Evolutionary conservation across 2,113 vertebrate species (phyloP), one percentile per base, ranked within the genome.

Genomic region (Haplochromis vanheusdeni): DNA sequence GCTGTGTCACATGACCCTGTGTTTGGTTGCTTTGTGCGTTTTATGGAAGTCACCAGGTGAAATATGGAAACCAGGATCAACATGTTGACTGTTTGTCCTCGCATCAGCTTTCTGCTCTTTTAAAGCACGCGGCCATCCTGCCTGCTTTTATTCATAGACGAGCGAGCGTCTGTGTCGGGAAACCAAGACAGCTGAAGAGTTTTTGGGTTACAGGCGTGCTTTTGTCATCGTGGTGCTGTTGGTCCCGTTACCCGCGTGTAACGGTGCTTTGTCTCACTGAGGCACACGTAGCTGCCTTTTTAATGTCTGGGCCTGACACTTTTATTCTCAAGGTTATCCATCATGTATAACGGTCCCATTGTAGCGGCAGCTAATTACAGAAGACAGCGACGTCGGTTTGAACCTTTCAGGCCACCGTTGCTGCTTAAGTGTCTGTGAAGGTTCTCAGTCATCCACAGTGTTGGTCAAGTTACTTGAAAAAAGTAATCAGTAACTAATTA

Each of bases 11-110:
- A 19, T 45, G 70, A 45, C 68, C 10, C 42, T 35, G 33, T 26
- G 60, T 77, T 79, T 60, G 62, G 89, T 81, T 84, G 90, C 85
- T 55, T 65, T 62, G 37, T 90, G 65, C 85, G 28, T 91, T 86
- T 89, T 89, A 11, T 84, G 17, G n/a, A 45, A 56, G 87, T 40
- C 83, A 86, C 47, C 68, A 87, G 83, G 89, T 93, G 81, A 92
- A 93, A 86, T 87, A 92, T 85, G 91, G 83, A 94, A 92, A 93
- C 86, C 70, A 93, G 89, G 87, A 92, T 90, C 86, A 91, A 84
- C 90, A 79, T 89, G 86, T 91, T 92, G 86, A 91, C 83, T 82
- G 37, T 85, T 89, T 91, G 86, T 85, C 81, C 77, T 68, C 16
- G 21, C 80, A 47, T 89, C 87, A 89, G 62, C 83, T 87, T 82